phyloP scores from a whole-genome alignment of 1,140 invertebrate species.

The Episyrphus balteatus region DNA sequence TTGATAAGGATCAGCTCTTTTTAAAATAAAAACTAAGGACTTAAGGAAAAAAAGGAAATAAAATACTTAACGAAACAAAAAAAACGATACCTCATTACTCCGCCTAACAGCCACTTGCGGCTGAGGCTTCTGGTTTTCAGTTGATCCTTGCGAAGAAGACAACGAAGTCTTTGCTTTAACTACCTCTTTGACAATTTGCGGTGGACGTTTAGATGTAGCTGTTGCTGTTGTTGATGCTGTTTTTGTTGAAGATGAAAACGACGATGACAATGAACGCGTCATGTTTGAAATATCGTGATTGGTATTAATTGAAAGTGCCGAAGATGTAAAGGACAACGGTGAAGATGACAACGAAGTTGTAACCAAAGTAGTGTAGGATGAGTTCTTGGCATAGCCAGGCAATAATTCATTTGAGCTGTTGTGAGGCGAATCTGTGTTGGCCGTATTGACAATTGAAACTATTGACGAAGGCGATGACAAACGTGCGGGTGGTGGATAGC shows the following conservation, averaged over 20 bases:
- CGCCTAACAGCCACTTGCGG: not conserved
- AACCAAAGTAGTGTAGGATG: not conserved
- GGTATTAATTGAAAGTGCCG: not conserved
- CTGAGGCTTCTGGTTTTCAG: not conserved
- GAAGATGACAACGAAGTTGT: not conserved
- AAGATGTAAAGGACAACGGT: conserved; percentile 1
- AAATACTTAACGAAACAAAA: not conserved
- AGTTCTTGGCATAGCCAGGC: not conserved
- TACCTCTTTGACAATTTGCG: conserved; percentile 1
- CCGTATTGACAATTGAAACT: conserved; percentile 23
- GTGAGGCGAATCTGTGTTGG: conserved; percentile 22
- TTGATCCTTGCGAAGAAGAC: not conserved
- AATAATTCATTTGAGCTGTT: not conserved
- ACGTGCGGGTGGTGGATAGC: conserved; percentile 50
- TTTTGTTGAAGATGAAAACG: conserved; percentile 4
- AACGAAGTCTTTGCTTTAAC: not conserved
- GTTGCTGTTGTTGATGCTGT: conserved; percentile 5
- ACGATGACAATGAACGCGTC: conserved; percentile 10
- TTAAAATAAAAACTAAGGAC: no score
- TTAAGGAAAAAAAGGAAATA: no score
- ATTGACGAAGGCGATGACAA: conserved; percentile 27
- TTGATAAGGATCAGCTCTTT: no score
- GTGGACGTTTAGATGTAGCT: not conserved
- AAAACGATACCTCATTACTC: not conserved
- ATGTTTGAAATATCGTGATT: conserved; percentile 15